These are phyloP conservation scores for Brachionus rotundiformis DNA, from an alignment of 1,140 invertebrate genomes.

Conservation along the genomic window DNA sequence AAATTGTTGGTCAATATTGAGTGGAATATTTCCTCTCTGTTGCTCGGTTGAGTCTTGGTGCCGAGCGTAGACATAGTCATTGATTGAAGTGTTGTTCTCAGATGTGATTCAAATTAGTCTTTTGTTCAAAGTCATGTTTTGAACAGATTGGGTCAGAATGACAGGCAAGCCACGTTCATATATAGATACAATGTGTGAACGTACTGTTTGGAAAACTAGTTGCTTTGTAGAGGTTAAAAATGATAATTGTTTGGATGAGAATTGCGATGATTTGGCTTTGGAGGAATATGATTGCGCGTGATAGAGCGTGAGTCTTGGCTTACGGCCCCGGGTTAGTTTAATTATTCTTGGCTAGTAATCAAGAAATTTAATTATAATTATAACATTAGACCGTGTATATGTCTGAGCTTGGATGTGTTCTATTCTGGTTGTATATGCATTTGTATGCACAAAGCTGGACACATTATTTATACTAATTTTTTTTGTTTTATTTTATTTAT, in stretches of 20 bases:
- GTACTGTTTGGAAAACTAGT: no score
- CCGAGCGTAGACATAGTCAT: conserved; percentile 18
- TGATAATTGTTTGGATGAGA: background rate
- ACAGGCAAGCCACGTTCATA: no score
- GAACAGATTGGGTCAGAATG: background rate
- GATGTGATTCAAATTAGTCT: background rate
- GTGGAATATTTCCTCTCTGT: conserved; percentile 49
- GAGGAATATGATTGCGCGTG: background rate
- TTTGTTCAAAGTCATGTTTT: background rate
- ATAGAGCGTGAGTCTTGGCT: background rate
- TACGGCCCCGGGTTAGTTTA: background rate
- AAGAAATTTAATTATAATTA: background rate
- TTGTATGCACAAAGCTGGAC: background rate
- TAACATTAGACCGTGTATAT: background rate
- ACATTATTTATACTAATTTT: background rate
- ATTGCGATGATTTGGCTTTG: background rate
- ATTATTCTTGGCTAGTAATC: conserved; percentile 1
- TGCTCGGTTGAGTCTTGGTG: background rate
- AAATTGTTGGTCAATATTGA: conserved; percentile 15
- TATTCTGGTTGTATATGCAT: background rate
- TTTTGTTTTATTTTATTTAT: background rate
- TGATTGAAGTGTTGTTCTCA: background rate
- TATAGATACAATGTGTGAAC: no score
- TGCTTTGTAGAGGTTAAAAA: background rate
- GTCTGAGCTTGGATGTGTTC: background rate